Conservation (phyloP, 2,113 vertebrate species). For the Hipposideros armiger region DNA sequence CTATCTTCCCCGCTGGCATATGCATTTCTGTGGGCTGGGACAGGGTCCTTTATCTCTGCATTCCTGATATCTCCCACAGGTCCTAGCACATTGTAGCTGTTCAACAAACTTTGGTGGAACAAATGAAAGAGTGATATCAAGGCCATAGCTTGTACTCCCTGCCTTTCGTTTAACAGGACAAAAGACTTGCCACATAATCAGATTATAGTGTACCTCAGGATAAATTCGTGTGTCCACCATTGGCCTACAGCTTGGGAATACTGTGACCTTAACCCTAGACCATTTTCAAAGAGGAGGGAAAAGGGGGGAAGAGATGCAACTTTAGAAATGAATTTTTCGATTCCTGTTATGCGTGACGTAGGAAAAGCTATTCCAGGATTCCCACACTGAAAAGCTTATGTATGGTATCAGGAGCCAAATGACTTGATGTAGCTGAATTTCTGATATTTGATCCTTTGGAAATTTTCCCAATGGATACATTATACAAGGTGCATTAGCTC, state of each 20-base stretch:
- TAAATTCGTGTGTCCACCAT: neutral
- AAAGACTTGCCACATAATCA: neutral
- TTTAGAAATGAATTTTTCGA: neutral
- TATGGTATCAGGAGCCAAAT: slow-evolving; percentile 13
- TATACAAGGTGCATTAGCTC: slow-evolving; percentile 7
- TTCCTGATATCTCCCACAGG: neutral
- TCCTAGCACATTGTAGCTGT: neutral
- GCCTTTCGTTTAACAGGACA: neutral
- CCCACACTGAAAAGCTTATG: neutral
- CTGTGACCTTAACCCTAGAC: neutral
- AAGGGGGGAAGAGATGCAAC: neutral
- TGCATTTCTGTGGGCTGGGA: neutral
- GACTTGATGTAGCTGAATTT: slow-evolving; percentile 53
- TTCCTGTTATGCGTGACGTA: neutral
- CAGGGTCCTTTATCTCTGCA: neutral
- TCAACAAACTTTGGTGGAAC: neutral
- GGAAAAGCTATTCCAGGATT: slow-evolving; percentile 22
- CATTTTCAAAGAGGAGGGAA: neutral
- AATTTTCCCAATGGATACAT: neutral
- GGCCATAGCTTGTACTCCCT: neutral
- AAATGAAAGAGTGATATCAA: slow-evolving; percentile 36
- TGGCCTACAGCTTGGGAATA: neutral
- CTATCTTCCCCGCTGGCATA: neutral
- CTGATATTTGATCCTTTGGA: slow-evolving; percentile 58
- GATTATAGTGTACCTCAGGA: neutral